Base-by-base conservation (phyloP, 2,113 vertebrate genomes). In the Paralichthys olivaceus region DNA sequence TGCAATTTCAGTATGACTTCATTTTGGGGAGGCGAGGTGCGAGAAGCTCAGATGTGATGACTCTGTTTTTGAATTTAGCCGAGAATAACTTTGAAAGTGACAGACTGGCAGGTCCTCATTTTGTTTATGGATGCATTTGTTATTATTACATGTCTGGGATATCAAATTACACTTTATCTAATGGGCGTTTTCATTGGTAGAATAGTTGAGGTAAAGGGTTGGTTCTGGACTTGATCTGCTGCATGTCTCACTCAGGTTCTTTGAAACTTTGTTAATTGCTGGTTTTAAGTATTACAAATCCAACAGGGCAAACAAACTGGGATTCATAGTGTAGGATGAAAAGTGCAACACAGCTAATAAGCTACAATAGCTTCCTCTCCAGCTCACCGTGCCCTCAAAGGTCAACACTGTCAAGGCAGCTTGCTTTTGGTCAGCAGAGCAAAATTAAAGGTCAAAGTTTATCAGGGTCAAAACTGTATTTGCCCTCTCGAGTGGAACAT, bases 1-100 rank as follows among this genome's bases (percentile, higher is more conserved):
- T 90, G 87, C 23, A 29, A 81, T 63, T 77, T 62, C 84, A 58
- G 51, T 77, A 12, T 1, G 11, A 56, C 78, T 84, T 87, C 80
- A 81, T 87, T 87, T 73, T 82, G 53, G 61, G 43, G 57, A 61
- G 63, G 43, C 5, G 23, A 66, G 56, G 51, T 17, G 59, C 66
- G 54, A 19, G 6, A 69, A 40, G 26, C 23, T 29, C 66, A 49
- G 57, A 81, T 32, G 55, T 32, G 53, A 65, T 69, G 78, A 57
- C 49, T 53, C 68, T 57, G 49, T 67, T 67, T 84, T 64, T 69
- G 20, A 72, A 72, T 63, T 74, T 56, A 59, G 64, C 28, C 55
- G 0, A 43, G 68, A 84, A 19, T 1, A 58, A 71, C 40, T 72
- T 75, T 75, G 43, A 63, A 69, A 69, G 17, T 79, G 74, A 65